A percentile compares a stretch with the other conserved stretches of the same genome.
Conservation (phyloP, 2,888 invertebrate species). For the Dioctria linearis region DNA sequence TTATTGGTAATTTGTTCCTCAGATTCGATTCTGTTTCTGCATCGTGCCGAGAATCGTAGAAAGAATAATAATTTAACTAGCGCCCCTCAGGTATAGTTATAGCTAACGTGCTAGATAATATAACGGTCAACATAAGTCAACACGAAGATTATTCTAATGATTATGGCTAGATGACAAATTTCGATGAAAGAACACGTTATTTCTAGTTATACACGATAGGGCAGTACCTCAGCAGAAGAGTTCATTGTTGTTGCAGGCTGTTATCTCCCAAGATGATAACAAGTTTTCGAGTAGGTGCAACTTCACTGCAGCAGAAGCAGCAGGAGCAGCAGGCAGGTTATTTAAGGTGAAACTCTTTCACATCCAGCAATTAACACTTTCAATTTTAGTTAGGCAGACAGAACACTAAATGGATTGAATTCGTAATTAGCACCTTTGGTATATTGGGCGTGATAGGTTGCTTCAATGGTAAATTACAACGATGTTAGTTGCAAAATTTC, state of each 20-base stretch:
- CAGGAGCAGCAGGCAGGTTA: not conserved
- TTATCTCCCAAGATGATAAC: not conserved
- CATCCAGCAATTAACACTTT: constrained; percentile 30
- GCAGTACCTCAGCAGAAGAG: no score
- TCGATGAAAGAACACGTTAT: constrained; percentile 17
- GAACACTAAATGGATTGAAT: constrained; percentile 28
- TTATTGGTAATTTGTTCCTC: constrained; percentile 34
- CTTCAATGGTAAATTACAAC: constrained; percentile 18
- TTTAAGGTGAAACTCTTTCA: constrained; percentile 29
- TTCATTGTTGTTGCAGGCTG: constrained; percentile 8
- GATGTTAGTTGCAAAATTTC: constrained; percentile 22
- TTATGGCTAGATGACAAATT: constrained; percentile 47
- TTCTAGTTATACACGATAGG: not conserved
- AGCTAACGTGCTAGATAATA: not conserved
- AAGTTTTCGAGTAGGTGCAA: constrained; percentile 15
- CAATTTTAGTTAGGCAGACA: constrained; percentile 22
- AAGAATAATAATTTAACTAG: constrained; percentile 41
- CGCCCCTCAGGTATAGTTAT: constrained; percentile 17
- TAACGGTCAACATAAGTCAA: constrained; percentile 7
- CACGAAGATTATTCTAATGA: constrained; percentile 45
- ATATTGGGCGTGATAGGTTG: not conserved
- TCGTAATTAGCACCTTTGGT: constrained; percentile 27
- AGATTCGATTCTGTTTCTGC: constrained; percentile 21
- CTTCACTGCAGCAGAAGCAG: not conserved
- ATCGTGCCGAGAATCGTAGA: not conserved